Evolutionary conservation across 92 coral and sea anemone genomes (phyloP).

Genomic region (Paragorgia papillata): DNA sequence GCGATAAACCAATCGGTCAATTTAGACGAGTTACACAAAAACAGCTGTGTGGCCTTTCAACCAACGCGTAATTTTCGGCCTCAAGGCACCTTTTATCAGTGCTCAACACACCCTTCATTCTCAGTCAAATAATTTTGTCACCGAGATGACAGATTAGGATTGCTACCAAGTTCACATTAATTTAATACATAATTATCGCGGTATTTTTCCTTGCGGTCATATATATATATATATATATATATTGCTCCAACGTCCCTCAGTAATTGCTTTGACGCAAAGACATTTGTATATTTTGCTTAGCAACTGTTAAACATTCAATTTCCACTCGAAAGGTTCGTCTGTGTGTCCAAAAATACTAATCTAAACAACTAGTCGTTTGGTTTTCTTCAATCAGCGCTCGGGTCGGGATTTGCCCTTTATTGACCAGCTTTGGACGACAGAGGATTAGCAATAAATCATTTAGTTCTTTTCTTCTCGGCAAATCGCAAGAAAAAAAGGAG

Average conservation of each 20-base stretch:
- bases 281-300: too few species aligned
- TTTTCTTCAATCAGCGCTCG: background rate
- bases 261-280: too few species aligned
- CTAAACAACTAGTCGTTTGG: background rate
- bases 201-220: background rate
- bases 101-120: background rate
- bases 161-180: background rate
- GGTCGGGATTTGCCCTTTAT: background rate
- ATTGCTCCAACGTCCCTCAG: background rate
- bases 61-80: background rate
- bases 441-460: background rate
- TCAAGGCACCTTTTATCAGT: background rate
- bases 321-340: too few species aligned
- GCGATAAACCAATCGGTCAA: too few species aligned
- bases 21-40: too few species aligned
- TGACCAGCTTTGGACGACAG: background rate
- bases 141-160: background rate
- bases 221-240: too few species aligned
- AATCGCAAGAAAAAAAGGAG: too few species aligned
- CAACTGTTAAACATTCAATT: too few species aligned
- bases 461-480: background rate
- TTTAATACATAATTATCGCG: background rate
- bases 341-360: too few species aligned
- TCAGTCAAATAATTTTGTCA: constrained; percentile 1
- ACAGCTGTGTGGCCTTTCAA: too few species aligned